Conservation (phyloP, 2,113 vertebrate species). For the Muntiacus reevesi region DNA sequence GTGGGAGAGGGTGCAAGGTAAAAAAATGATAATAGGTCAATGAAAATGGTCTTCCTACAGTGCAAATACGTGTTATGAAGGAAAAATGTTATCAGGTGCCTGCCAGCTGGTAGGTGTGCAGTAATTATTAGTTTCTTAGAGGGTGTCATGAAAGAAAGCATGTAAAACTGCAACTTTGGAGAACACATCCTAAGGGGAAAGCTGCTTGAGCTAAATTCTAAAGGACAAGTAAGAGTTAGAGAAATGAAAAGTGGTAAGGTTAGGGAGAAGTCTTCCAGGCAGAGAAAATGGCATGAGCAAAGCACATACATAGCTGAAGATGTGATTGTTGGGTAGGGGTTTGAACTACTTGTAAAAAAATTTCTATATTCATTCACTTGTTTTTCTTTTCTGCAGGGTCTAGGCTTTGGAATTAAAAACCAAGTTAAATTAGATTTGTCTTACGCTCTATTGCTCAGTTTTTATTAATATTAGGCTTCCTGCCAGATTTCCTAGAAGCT, state of each 20-base stretch:
- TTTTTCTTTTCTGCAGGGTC: slow-evolving; percentile 29
- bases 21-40: background rate
- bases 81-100: background rate
- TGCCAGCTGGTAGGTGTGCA: background rate
- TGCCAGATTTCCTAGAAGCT: slow-evolving; percentile 15
- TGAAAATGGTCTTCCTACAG: background rate
- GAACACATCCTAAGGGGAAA: background rate
- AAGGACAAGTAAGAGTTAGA: slow-evolving; percentile 5
- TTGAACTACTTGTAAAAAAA: background rate
- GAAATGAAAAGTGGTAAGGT: background rate
- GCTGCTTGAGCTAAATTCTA: slow-evolving; percentile 8
- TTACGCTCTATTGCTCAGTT: background rate
- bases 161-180: background rate
- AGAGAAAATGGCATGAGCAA: background rate
- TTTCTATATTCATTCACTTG: background rate
- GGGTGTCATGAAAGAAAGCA: background rate
- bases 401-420: slow-evolving; percentile 18
- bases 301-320: background rate
- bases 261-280: background rate
- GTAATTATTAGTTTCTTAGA: slow-evolving; percentile 1
- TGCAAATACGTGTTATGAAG: background rate
- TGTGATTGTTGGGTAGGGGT: background rate
- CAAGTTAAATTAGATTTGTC: slow-evolving; percentile 42
- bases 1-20: background rate
- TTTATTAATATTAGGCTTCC: slow-evolving; percentile 30